Evolutionary conservation across 2,113 vertebrate species (phyloP).

Genomic region (Pampusana beccarii): DNA sequence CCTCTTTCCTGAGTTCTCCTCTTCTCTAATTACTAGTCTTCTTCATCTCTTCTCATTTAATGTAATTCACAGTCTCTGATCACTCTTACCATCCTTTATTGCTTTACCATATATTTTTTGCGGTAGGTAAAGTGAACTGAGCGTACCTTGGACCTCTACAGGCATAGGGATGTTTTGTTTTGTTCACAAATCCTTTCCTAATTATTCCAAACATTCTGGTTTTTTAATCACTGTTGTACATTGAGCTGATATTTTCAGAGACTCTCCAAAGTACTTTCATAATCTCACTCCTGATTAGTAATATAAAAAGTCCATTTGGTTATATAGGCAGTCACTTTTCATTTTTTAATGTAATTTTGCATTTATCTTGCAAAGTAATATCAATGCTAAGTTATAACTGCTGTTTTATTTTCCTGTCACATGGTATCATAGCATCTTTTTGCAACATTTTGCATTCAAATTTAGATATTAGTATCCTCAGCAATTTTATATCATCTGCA

Average conservation of each 20-base stretch:
- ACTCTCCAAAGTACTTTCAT: neutral
- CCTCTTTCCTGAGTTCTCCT: neutral
- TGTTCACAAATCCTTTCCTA: neutral
- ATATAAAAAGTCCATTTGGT: neutral
- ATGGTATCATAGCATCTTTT: neutral
- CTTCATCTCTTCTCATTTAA: neutral
- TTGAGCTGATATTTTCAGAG: neutral
- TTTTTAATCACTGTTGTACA: neutral
- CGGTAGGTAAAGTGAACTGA: neutral
- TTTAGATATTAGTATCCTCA: constrained; percentile 8
- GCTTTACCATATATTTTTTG: neutral
- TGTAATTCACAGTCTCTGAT: neutral
- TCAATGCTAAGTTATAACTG: neutral
- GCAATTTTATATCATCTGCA: neutral
- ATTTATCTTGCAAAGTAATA: constrained; percentile 17
- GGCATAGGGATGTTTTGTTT: neutral
- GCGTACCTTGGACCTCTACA: neutral
- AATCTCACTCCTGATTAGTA: neutral
- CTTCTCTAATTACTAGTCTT: neutral
- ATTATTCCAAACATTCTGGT: neutral
- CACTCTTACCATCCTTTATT: neutral
- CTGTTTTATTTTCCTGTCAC: neutral
- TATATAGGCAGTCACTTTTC: neutral
- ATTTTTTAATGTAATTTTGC: neutral
- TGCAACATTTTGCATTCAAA: neutral